Base-by-base conservation (phyloP, 2,113 vertebrate species). In the Percopsis transmontana region DNA sequence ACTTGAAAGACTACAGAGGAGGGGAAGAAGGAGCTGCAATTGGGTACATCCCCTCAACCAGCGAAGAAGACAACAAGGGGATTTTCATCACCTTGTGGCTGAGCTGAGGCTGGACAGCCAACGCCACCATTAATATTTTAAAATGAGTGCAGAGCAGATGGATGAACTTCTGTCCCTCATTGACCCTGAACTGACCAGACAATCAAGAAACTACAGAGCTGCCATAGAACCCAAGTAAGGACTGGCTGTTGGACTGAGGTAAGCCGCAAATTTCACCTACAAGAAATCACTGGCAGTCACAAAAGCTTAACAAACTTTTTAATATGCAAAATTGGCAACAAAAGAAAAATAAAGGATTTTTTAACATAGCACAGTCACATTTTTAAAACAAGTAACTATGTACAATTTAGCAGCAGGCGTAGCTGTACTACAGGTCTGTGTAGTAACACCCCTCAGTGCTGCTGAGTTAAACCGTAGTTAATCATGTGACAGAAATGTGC, bases 61-160 rank as follows among this genome's bases (percentile, higher is more conserved):
- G n/a, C n/a, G n/a, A n/a, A n/a, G n/a, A n/a, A n/a, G n/a, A n/a
- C n/a, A n/a, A n/a, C n/a, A n/a, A n/a, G n/a, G n/a, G n/a, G n/a
- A n/a, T n/a, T n/a, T n/a, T n/a, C n/a, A n/a, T n/a, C n/a, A n/a
- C n/a, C n/a, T n/a, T n/a, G n/a, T n/a, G n/a, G 23, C 23, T 39
- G 54, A 66, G 41, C 50, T 23, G 50, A 52, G 19, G 19, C 50
- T 58, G 5, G 45, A 68, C 65, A 39, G 16, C 33, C n/a, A 68
- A 18, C 14, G 10, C 3, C 65, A 58, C 24, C 18, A 23, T 23
- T 20, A 48, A 7, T 62, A 38, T 62, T 50, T 39, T 16, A 1
- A 16, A 21, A 62, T 50, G 60, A 51, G 47, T n/a, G 58, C 58
- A 5, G 58, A 47, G 23, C 20, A 62, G 11, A 62, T 51, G 60